Evolutionary conservation across 2,888 invertebrate species (phyloP).

Genomic region (Altica lythri): DNA sequence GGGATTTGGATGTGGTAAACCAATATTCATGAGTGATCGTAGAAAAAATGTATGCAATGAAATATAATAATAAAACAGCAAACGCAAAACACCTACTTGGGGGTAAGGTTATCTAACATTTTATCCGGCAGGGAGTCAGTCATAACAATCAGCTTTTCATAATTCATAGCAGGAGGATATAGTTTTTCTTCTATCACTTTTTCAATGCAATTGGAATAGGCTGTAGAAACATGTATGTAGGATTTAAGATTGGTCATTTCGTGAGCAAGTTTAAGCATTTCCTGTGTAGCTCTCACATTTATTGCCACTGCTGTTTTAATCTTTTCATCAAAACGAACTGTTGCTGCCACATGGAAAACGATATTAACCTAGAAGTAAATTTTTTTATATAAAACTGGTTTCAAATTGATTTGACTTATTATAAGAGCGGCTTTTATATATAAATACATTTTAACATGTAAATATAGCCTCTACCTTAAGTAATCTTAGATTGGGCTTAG

Average conservation of each 20-base stretch:
- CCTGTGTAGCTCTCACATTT: constrained; percentile 70
- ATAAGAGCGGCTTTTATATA: too few relatives aligned
- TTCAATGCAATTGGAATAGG: constrained; percentile 82
- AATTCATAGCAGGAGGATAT: constrained; percentile 67
- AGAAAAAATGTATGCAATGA: too few relatives aligned
- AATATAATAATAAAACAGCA: too few relatives aligned
- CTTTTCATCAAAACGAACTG: constrained; percentile 82
- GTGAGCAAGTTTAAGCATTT: constrained; percentile 65
- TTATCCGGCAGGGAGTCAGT: constrained; percentile 61
- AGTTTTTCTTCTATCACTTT: constrained; percentile 74
- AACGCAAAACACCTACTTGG: constrained; percentile 66
- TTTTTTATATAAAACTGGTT: too few relatives aligned
- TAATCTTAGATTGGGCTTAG: too few relatives aligned
- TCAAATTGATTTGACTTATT: too few relatives aligned
- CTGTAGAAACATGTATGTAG: constrained; percentile 83
- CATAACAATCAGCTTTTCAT: constrained; percentile 59
- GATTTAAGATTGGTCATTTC: constrained; percentile 59
- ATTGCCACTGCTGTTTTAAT: constrained; percentile 67
- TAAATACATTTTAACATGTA: too few relatives aligned
- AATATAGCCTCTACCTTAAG: too few relatives aligned
- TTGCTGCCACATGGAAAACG: constrained; percentile 80
- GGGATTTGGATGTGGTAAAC: too few relatives aligned
- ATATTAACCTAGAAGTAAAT: constrained; percentile 53
- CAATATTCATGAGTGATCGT: too few relatives aligned
- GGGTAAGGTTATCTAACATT: constrained; percentile 61